A percentile compares a stretch with the other conserved stretches of the same genome.
Conservation (phyloP, 2,797 vertebrate species). For the Oreochromis grahami region DNA sequence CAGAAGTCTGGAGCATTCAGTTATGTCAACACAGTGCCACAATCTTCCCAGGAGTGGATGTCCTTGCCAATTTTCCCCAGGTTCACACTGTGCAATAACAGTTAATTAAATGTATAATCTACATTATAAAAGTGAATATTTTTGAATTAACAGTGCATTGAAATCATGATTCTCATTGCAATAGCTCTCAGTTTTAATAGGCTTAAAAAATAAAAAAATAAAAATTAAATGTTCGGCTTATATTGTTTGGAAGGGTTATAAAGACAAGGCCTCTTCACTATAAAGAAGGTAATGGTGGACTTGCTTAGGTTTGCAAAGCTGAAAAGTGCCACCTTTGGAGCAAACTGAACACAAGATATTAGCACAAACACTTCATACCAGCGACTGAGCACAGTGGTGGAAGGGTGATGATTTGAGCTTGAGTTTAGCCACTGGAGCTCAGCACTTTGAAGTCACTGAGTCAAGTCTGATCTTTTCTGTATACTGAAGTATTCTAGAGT, state of each 20-base stretch:
- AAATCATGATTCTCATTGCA: background rate
- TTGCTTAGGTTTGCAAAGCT: background rate
- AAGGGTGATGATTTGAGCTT: background rate
- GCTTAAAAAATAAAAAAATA: background rate
- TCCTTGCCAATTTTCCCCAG: background rate
- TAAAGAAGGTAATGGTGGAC: background rate
- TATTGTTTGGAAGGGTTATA: background rate
- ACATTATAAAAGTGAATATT: background rate
- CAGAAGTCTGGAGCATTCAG: background rate
- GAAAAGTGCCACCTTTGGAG: background rate
- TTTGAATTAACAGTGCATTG: background rate
- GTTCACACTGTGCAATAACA: background rate
- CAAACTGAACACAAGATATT: background rate
- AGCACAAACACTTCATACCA: background rate
- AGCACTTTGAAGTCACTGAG: background rate
- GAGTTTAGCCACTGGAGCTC: background rate
- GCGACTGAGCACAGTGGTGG: background rate
- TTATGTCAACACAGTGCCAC: background rate
- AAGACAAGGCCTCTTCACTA: background rate
- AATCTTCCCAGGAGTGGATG: background rate
- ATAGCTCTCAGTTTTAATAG: background rate
- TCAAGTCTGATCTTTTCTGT: background rate
- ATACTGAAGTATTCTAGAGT: background rate
- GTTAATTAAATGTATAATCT: background rate
- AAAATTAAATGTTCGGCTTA: background rate